Evolutionary conservation across 2,888 invertebrate genomes (phyloP).

Genomic region (Petrolisthes cinctipes): DNA sequence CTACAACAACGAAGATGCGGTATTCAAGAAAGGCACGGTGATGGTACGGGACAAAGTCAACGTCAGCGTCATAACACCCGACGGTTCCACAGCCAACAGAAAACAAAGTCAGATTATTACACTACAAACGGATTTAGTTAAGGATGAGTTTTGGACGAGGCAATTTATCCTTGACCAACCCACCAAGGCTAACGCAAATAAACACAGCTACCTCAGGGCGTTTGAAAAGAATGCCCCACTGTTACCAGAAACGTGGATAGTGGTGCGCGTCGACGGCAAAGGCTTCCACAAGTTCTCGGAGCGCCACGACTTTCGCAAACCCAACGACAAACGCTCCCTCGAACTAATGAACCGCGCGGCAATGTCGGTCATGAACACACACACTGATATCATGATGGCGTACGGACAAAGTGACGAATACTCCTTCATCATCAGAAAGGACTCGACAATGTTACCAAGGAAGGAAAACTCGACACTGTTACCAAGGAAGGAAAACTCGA

Average conservation of each 20-base stretch:
- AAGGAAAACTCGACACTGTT: too few relatives aligned
- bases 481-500: too few relatives aligned
- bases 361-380: slow-evolving; percentile 82
- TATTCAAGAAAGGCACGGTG: slow-evolving; percentile 92
- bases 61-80: slow-evolving; percentile 23
- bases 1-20: slow-evolving; percentile 89
- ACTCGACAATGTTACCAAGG: slow-evolving; percentile 70
- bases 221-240: slow-evolving; percentile 82
- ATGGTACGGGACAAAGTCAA: slow-evolving; percentile 72
- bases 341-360: slow-evolving; percentile 91
- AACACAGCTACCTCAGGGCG: slow-evolving; percentile 80
- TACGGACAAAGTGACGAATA: slow-evolving; percentile 98
- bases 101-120: slow-evolving; percentile 30
- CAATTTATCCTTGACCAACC: slow-evolving; percentile 24
- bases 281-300: slow-evolving; percentile 91
- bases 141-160: slow-evolving; percentile 57
- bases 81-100: slow-evolving; percentile 32
- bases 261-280: slow-evolving; percentile 77
- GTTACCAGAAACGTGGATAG: slow-evolving; percentile 69
- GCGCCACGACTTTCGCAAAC: slow-evolving; percentile 84
- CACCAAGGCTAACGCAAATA: slow-evolving; percentile 80
- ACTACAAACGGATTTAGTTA: slow-evolving; percentile 51
- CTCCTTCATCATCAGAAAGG: slow-evolving; percentile 88
- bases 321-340: slow-evolving; percentile 85
- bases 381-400: slow-evolving; percentile 82